Conservation (phyloP, 2,888 invertebrate species). For the Diarsia dahlii region DNA sequence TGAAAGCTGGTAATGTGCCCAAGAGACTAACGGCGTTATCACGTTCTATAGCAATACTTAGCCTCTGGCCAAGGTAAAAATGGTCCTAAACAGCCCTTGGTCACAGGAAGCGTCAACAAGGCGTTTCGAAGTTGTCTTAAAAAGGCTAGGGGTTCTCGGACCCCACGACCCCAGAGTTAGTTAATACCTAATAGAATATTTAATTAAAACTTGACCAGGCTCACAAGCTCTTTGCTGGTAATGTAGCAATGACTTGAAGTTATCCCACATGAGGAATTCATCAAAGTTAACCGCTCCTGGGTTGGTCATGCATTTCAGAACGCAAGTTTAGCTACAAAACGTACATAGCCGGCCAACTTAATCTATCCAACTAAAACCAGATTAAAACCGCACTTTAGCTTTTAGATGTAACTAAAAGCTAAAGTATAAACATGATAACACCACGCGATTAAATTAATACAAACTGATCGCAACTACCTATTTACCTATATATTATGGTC, state of each 20-base stretch:
- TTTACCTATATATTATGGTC: no score
- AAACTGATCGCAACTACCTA: not conserved
- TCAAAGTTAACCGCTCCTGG: not conserved
- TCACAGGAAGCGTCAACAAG: no score
- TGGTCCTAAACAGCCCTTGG: no score
- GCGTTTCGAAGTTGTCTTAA: no score
- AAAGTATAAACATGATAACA: no score
- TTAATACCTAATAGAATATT: not conserved
- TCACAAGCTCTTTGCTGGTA: not conserved
- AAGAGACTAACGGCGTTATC: no score
- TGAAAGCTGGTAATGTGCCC: no score
- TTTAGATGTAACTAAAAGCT: constrained; percentile 21
- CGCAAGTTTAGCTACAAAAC: not conserved
- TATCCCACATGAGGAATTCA: not conserved
- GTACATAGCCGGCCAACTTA: constrained; percentile 9
- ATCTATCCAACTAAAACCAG: constrained; percentile 3
- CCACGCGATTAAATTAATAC: not conserved
- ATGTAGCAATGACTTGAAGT: not conserved
- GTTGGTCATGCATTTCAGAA: not conserved
- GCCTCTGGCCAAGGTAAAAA: no score
- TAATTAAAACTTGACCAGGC: not conserved
- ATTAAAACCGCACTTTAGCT: constrained; percentile 21
- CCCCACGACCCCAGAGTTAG: no score
- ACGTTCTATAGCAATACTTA: no score
- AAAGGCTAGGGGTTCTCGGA: no score